Evolutionary conservation across 2,797 vertebrate genomes (phyloP).

Genomic region (Cirrhinus molitorella): DNA sequence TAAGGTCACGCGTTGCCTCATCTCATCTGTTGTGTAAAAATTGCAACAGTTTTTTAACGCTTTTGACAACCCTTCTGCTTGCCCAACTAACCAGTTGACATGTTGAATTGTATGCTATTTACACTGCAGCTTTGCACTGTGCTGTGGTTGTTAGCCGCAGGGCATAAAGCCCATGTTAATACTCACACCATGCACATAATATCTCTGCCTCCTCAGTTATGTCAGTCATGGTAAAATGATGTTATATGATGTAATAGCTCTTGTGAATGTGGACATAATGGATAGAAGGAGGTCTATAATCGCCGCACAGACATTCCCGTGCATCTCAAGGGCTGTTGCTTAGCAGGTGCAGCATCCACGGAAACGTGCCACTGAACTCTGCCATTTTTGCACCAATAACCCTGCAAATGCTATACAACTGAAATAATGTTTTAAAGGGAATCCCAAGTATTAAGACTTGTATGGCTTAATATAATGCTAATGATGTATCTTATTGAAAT

Average conservation of each 20-base stretch:
- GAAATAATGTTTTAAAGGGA: too few relatives aligned
- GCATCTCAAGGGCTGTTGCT: slow-evolving; percentile 9
- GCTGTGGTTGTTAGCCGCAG: slow-evolving; percentile 11
- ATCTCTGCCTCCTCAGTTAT: slow-evolving; percentile 57
- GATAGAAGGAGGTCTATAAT: slow-evolving; percentile 27
- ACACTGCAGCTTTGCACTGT: slow-evolving; percentile 8
- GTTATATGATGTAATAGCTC: slow-evolving; percentile 62
- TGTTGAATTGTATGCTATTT: slow-evolving; percentile 35
- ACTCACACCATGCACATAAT: slow-evolving; percentile 20
- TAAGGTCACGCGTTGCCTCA: slow-evolving; percentile 54
- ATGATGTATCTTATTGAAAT: too few relatives aligned
- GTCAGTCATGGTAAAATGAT: slow-evolving; percentile 46
- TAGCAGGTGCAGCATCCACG: background rate
- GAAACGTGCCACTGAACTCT: background rate
- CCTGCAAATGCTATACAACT: too few relatives aligned
- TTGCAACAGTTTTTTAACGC: background rate
- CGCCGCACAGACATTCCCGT: background rate
- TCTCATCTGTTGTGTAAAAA: slow-evolving; percentile 46
- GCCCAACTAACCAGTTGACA: slow-evolving; percentile 12
- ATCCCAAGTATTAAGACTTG: too few relatives aligned
- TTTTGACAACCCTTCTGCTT: slow-evolving; percentile 1
- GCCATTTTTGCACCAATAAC: too few relatives aligned
- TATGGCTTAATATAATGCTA: too few relatives aligned
- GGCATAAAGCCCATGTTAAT: slow-evolving; percentile 23
- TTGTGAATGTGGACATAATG: slow-evolving; percentile 36